A percentile compares a stretch with the other conserved stretches of the same genome.
phyloP scores from a whole-genome alignment of 2,113 vertebrate genomes.

The Boleophthalmus pectinirostris region DNA sequence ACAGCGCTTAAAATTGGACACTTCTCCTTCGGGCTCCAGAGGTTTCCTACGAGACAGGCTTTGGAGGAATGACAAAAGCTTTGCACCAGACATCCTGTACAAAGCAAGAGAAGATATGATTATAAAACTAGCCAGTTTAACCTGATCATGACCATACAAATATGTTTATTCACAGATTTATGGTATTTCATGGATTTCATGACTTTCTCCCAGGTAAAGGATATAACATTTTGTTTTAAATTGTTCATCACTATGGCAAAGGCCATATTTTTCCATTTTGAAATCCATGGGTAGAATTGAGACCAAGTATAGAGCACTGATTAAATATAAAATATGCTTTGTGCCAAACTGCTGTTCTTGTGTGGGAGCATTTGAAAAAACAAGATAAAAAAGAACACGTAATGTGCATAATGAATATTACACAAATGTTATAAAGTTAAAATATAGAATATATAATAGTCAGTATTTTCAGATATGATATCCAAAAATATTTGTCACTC shows the following conservation, averaged over 20 bases:
- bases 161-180: neutral
- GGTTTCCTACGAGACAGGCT: constrained; percentile 77
- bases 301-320: neutral
- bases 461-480: neutral
- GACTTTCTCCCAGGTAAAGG: too few relatives aligned
- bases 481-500: neutral
- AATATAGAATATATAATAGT: neutral
- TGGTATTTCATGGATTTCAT: neutral
- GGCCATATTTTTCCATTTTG: too few relatives aligned
- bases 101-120: neutral
- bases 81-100: constrained; percentile 58
- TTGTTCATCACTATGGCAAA: too few relatives aligned
- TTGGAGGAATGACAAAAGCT: constrained; percentile 56
- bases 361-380: too few relatives aligned
- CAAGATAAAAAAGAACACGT: neutral
- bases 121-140: neutral
- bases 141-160: neutral
- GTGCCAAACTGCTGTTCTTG: neutral
- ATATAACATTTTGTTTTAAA: too few relatives aligned
- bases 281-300: neutral
- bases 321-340: neutral
- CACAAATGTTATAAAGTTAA: neutral
- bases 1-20: constrained; percentile 78
- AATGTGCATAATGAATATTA: neutral
- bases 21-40: constrained; percentile 59